Base-by-base conservation (phyloP, 1,140 invertebrate species). In the Sarcophaga peregrina region DNA sequence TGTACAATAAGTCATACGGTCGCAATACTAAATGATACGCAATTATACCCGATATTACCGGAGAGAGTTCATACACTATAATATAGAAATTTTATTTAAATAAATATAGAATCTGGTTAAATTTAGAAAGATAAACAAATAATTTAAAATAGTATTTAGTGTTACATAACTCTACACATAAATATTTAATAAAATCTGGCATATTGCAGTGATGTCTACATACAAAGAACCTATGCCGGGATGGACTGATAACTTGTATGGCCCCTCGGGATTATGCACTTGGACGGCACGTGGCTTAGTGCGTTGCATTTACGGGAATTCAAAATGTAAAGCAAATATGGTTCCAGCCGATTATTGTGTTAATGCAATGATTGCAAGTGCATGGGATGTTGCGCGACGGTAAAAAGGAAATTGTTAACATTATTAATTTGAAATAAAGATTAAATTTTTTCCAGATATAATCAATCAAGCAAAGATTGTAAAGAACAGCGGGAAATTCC, bases 221-320 rank as follows among this genome's bases (percentile, higher is more conserved):
- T 95, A 94, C 90, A 92, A 93, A 84, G 95, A 97, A 88, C 93
- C 93, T 80, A 86, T 93, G 54, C 87, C 90, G 72, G 95, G 95
- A 58, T 97, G 95, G 95, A 95, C 95, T 80, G 95, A 97, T 89
- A 96, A 96, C 90, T 92, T 94, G 80, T 96, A 96, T 91, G 95
- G 95, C 74, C 93, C 95, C 76, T 94, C 94, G 86, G 95, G 93
- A 75, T 87, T 93, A 48, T 88, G 91, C 73, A 91, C 92, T 48
- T 91, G 91, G 62, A 88, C 91, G 75, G 92, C 93, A 15, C 92
- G 93, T 86, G 96, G 96, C 75, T 86, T 96, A 46, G 87, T 96
- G 50, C 93, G 93, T 85, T 93, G 92, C 78, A 92, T 95, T 86
- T 91, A 93, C 81, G 93, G 93, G 82, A 91, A 93, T 87, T 85